Base-by-base conservation (phyloP, 2,888 invertebrate genomes). In the Zygogramma bicolorata region DNA sequence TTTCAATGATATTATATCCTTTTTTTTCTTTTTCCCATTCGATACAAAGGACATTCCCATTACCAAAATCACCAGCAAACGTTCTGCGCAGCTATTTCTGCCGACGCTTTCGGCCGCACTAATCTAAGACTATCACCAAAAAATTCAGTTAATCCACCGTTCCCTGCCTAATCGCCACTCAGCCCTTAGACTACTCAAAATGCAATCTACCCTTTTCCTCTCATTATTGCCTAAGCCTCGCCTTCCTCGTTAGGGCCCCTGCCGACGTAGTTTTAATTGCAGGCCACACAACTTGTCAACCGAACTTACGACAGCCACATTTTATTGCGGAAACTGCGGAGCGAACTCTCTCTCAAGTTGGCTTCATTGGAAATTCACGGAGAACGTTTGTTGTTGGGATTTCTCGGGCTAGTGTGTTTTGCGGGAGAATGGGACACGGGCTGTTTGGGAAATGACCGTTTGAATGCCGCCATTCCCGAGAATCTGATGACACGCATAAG, bases 231-330 rank as follows among this genome's bases (percentile, higher is more conserved):
- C 72, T 68, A 65, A 62, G 68, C 72, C 70, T 66, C 68, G 71
- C 66, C 74, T 71, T 67, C 63, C 73, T 74, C 74, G 70, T 75
- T 73, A 74, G 69, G 65, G 53, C 68, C 68, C 70, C 57, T 68
- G n/a, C n/a, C n/a, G n/a, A n/a, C 73, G 69, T 74, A 27, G 74
- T 68, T 76, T 71, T 77, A 75, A 77, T 77, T 77, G 72, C 75
- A 10, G 34, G 25, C 63, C 70, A 40, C 53, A 53, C 62, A 40
- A 70, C 71, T 63, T 68, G 74, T 71, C 70, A 59, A 57, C 68
- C 65, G 22, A 71, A 71, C 61, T 71, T 68, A 68, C 57, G 68
- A 60, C 68, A 42, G 73, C 69, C 73, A 62, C 69, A 73, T 73
- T 73, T 69, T 69, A 69, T 69, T 65, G 62, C 22, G 27, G 60